Conservation (phyloP, 1,140 invertebrate genomes). For the Latrodectus geometricus region DNA sequence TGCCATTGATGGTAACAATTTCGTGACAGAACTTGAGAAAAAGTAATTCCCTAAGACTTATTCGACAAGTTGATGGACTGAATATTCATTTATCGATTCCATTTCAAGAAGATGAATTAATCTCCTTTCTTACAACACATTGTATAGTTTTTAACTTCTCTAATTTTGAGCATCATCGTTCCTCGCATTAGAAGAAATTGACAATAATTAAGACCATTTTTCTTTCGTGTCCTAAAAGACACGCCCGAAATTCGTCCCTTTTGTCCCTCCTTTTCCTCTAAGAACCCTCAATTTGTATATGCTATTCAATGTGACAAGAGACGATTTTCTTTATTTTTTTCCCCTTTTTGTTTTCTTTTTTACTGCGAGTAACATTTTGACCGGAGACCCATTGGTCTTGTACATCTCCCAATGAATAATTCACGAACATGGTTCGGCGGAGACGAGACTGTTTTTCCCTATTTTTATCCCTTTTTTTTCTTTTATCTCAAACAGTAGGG, state of each 20-base stretch:
- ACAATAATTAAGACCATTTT: background rate
- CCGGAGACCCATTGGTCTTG: slow-evolving; percentile 2
- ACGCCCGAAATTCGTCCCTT: background rate
- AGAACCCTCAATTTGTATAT: background rate
- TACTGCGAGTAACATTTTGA: slow-evolving; percentile 9
- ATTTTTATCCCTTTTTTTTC: background rate
- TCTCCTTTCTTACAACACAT: too few species aligned
- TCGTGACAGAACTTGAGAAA: too few species aligned
- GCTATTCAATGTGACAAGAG: background rate
- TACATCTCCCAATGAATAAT: slow-evolving; percentile 4
- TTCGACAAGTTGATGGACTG: too few species aligned
- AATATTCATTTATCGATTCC: too few species aligned
- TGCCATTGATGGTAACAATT: too few species aligned
- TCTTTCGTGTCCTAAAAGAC: background rate
- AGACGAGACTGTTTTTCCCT: background rate
- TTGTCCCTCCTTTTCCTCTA: background rate
- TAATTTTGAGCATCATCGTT: too few species aligned
- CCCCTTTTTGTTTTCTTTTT: background rate
- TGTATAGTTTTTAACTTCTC: too few species aligned
- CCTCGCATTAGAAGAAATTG: background rate
- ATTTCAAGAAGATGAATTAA: too few species aligned
- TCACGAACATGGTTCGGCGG: background rate
- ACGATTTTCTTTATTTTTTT: background rate
- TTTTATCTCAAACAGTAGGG: background rate
- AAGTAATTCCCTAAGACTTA: too few species aligned